Conservation (phyloP, 1,140 invertebrate species). For the Carcinoscorpius rotundicauda region DNA sequence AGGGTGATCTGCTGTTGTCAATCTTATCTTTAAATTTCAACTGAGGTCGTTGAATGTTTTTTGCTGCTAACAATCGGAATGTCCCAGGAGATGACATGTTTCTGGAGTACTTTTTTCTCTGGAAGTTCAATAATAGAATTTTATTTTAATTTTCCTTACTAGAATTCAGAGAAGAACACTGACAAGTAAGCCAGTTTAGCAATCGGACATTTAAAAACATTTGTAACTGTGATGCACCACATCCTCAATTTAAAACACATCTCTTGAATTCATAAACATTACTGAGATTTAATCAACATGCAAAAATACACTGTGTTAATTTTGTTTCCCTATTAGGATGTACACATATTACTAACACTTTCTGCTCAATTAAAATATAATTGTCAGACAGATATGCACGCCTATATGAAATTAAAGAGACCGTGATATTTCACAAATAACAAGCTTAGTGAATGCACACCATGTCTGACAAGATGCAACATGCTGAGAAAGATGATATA, state of each 20-base stretch:
- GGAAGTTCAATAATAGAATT: constrained; percentile 1
- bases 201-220: constrained; percentile 1
- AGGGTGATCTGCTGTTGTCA: constrained; percentile 61
- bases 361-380: too few relatives aligned
- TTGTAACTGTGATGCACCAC: background rate
- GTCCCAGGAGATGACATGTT: constrained; percentile 22
- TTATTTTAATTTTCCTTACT: constrained; percentile 5
- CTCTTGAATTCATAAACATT: background rate
- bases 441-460: too few relatives aligned
- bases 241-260: background rate
- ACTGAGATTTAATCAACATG: too few relatives aligned
- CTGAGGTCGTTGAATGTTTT: constrained; percentile 69
- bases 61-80: constrained; percentile 52
- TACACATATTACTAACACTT: too few relatives aligned
- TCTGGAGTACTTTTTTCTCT: constrained; percentile 11
- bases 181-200: constrained; percentile 1
- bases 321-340: too few relatives aligned
- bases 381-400: too few relatives aligned
- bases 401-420: too few relatives aligned
- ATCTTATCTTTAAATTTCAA: constrained; percentile 69
- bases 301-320: too few relatives aligned
- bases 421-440: too few relatives aligned
- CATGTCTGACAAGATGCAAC: too few relatives aligned
- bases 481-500: too few relatives aligned
- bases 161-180: constrained; percentile 1